Percentiles rank a stretch among this genome's conserved stretches.
phyloP scores from a whole-genome alignment of 2,113 vertebrate genomes.

The Alethe diademata region DNA sequence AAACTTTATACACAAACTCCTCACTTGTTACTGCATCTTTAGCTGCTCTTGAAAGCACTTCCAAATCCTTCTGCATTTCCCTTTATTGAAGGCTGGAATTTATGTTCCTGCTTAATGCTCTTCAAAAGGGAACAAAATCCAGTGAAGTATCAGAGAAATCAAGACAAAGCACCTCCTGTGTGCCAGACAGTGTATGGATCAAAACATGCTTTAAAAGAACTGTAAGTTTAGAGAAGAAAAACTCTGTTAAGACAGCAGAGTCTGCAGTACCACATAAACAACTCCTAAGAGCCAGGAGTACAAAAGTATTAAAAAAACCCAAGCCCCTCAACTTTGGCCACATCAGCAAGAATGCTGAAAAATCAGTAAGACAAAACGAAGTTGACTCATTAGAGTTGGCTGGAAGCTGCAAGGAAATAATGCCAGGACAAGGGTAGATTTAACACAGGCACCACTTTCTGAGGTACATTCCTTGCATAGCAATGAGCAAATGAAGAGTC shows the following conservation, averaged over 20 bases:
- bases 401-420: background rate
- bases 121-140: background rate
- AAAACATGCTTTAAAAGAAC: background rate
- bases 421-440: background rate
- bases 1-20: background rate
- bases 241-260: background rate
- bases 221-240: background rate
- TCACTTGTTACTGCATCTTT: background rate
- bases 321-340: background rate
- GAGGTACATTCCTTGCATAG: background rate
- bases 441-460: background rate
- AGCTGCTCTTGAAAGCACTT: background rate
- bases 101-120: background rate
- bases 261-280: background rate
- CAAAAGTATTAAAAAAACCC: background rate
- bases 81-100: background rate
- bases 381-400: background rate
- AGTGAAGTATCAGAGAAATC: background rate
- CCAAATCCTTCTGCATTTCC: background rate
- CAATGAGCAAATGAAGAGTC: background rate
- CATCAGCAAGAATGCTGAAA: background rate
- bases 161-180: background rate
- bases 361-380: background rate
- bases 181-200: background rate
- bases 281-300: background rate